A percentile compares a stretch with the other conserved stretches of the same genome.
phyloP scores from a whole-genome alignment of 1,140 invertebrate genomes.

The Babylonia areolata region DNA sequence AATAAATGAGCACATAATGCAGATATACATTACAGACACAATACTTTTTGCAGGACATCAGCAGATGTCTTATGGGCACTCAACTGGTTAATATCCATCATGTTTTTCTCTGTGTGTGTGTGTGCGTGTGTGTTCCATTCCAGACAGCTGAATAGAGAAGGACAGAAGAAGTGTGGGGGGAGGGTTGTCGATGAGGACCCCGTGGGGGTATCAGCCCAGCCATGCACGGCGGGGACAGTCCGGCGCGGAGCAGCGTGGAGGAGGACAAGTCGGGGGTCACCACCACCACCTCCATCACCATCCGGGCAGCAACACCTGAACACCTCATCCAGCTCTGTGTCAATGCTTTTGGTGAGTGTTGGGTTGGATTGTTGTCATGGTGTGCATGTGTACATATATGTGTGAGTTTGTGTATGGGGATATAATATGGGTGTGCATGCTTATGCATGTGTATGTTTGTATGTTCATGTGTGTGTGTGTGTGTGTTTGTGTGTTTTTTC shows the following conservation, averaged over 20 bases:
- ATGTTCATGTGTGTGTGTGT: not conserved
- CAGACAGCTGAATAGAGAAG: not conserved
- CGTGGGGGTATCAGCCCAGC: conserved; percentile 14
- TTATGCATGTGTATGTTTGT: not conserved
- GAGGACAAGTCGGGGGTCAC: conserved; percentile 57
- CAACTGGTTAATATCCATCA: too few relatives aligned
- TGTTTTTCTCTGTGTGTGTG: too few relatives aligned
- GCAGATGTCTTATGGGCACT: too few relatives aligned
- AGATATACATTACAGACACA: too few relatives aligned
- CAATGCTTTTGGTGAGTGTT: conserved; percentile 73
- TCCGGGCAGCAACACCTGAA: conserved; percentile 73
- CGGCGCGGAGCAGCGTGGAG: conserved; percentile 60
- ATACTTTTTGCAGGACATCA: too few relatives aligned
- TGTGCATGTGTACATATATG: too few relatives aligned
- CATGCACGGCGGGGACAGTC: conserved; percentile 42
- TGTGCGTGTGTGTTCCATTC: too few relatives aligned
- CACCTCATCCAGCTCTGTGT: conserved; percentile 73
- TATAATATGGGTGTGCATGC: too few relatives aligned
- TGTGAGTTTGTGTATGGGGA: not conserved
- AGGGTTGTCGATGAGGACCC: conserved; percentile 20
- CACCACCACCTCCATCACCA: conserved; percentile 68
- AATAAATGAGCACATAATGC: too few relatives aligned
- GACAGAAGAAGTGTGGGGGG: not conserved
- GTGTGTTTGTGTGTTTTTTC: not conserved
- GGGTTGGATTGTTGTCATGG: too few relatives aligned